Conservation (phyloP, 2,888 invertebrate genomes). For the Stramonita haemastoma region DNA sequence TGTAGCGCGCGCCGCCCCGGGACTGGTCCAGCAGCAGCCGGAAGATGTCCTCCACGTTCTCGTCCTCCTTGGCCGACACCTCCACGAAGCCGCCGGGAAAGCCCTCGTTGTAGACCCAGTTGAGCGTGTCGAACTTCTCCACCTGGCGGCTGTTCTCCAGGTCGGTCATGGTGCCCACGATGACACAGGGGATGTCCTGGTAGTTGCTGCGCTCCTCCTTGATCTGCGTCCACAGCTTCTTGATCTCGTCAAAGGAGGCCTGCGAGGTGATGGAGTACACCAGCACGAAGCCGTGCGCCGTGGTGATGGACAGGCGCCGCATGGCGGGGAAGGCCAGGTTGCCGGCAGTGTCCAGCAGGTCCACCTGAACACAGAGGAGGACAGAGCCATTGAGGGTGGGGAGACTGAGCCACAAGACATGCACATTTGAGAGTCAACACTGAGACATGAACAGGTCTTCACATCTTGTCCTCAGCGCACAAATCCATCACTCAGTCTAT, state of each 20-base stretch:
- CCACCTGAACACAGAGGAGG: constrained; percentile 79
- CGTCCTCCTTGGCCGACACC: constrained; percentile 80
- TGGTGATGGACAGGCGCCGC: constrained; percentile 94
- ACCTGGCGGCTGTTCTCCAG: constrained; percentile 83
- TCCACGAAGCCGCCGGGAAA: constrained; percentile 83
- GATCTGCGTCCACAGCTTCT: constrained; percentile 82
- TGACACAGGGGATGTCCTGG: constrained; percentile 92
- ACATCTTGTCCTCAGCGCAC: not conserved
- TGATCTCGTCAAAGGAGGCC: constrained; percentile 72
- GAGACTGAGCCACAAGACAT: not conserved
- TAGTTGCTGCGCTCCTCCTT: constrained; percentile 88
- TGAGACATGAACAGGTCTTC: not conserved
- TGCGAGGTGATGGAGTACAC: constrained; percentile 83
- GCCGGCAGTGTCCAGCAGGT: constrained; percentile 96
- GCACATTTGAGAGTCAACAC: not conserved
- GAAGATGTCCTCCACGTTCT: constrained; percentile 88
- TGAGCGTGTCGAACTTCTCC: constrained; percentile 87
- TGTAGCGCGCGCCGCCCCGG: constrained; percentile 74
- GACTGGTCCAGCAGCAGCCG: constrained; percentile 87
- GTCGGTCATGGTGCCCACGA: constrained; percentile 96
- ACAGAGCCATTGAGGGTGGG: not conserved
- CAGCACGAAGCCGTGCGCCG: constrained; percentile 95
- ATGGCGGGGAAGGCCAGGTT: constrained; percentile 97
- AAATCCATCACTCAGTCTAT: no score
- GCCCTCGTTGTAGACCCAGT: constrained; percentile 82